Conservation (phyloP, 2,888 invertebrate species). For the Euphydryas editha region DNA sequence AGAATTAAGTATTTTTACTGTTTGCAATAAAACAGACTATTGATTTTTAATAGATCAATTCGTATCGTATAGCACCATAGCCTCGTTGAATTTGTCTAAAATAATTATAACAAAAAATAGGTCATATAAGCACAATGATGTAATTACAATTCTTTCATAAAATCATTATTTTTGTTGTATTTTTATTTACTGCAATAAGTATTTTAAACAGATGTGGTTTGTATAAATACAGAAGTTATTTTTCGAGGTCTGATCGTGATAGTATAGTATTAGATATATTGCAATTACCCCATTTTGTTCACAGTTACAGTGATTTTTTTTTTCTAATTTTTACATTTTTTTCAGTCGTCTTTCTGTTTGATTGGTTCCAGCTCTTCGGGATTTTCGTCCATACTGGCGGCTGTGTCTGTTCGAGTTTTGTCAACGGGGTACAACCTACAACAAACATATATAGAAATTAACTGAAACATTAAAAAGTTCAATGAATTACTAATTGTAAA, state of each 20-base stretch:
- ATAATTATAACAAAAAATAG: constrained; percentile 12
- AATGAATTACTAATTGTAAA: too few species aligned
- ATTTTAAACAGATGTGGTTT: too few species aligned
- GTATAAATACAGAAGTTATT: too few species aligned
- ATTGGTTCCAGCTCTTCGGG: constrained; percentile 62
- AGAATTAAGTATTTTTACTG: neutral
- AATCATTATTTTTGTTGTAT: too few species aligned
- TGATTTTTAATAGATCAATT: neutral
- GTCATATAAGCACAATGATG: too few species aligned
- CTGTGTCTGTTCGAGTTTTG: constrained; percentile 91
- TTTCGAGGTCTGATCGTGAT: too few species aligned
- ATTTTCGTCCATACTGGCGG: constrained; percentile 79
- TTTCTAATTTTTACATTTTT: constrained; percentile 5
- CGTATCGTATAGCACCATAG: constrained; percentile 32
- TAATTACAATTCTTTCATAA: too few species aligned
- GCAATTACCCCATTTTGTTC: too few species aligned
- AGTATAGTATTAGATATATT: too few species aligned
- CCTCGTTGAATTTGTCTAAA: constrained; percentile 24
- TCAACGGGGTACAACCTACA: constrained; percentile 96
- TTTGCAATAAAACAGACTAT: neutral
- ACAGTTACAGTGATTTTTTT: neutral
- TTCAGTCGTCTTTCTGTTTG: constrained; percentile 65
- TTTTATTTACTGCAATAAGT: too few species aligned
- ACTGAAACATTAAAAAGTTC: too few species aligned
- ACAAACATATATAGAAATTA: neutral